phyloP scores from a whole-genome alignment of 1,140 invertebrate species.

The Drosophila rhopaloa region DNA sequence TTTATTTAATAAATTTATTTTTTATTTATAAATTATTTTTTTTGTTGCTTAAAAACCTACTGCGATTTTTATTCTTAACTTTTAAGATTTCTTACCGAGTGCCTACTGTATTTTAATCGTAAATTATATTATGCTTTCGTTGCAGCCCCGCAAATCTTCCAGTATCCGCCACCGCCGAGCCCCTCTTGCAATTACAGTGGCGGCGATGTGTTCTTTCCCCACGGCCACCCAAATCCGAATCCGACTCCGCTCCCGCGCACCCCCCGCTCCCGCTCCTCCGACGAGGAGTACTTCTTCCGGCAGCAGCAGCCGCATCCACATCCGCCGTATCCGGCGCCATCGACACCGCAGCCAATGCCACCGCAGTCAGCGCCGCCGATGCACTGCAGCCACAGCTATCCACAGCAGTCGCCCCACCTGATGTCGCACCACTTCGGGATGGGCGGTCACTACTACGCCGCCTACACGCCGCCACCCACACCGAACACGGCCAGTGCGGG shows the following conservation, averaged over 20 bases:
- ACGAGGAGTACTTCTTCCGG: slow-evolving; percentile 77
- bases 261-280: slow-evolving; percentile 72
- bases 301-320: slow-evolving; percentile 62
- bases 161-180: slow-evolving; percentile 81
- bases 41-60: neutral
- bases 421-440: slow-evolving; percentile 58
- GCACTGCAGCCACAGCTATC: slow-evolving; percentile 74
- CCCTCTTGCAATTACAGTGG: slow-evolving; percentile 74
- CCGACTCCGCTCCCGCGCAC: slow-evolving; percentile 58
- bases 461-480: slow-evolving; percentile 80
- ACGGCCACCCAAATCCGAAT: slow-evolving; percentile 39
- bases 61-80: no score
- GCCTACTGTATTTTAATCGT: neutral
- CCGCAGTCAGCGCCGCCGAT: slow-evolving; percentile 77
- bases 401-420: slow-evolving; percentile 66
- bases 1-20: no score
- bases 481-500: slow-evolving; percentile 70
- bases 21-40: no score
- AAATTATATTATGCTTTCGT: slow-evolving; percentile 8
- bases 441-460: slow-evolving; percentile 62
- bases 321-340: slow-evolving; percentile 65
- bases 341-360: slow-evolving; percentile 71
- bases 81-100: neutral
- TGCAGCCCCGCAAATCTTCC: slow-evolving; percentile 79
- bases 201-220: slow-evolving; percentile 78